Base-by-base conservation (phyloP, 92 coral and sea anemone species). In the Micromussa lordhowensis region DNA sequence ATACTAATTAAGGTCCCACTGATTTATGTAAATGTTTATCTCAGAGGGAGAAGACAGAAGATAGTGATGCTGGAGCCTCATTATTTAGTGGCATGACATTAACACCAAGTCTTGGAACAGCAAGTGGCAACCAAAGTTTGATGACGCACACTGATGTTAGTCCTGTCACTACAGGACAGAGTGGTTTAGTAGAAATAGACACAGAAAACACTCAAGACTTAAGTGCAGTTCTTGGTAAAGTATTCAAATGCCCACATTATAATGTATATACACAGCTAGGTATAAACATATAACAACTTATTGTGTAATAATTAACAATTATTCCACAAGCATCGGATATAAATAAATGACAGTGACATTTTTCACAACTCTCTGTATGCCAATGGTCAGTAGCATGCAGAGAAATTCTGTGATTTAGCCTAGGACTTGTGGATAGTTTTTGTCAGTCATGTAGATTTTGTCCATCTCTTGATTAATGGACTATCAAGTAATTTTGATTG, bases 51-150 rank as follows among this genome's bases (percentile, higher is more conserved):
- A 51, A 26, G 49, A 51, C 22, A 7, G 83, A 15, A 21, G 30
- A 54, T 9, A 38, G 75, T 31, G 51, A 40, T 12, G 13, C 30
- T 38, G 66, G 77, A 7, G 61, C 66, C 24, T 86, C 89, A 21
- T 40, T 86, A 29, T 86, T 86, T 49, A 78, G 82, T 77, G 89
- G 89, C 32, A 86, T 86, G 89, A 86, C 83, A 19, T 22, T 86
- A 77, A 86, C 82, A 61, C 1, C 77, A 29, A 21, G 73, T 40
- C 75, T 77, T 77, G 48, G 61, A 22, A 48, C 82, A 29, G 30
- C 77, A 14, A 16, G 32, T 10, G 51, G 66, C 29, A 81, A 84
- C 2, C 53, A 26, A 14, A 86, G 32, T 54, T 49, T 86, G 30
- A 61, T 58, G 75, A 83, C 54, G 48, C 77, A 77, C 66, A n/a